These are phyloP conservation scores for Phrynocephalus guinanensis DNA, from an alignment of 2,797 vertebrate genomes.

Conservation along the genomic window DNA sequence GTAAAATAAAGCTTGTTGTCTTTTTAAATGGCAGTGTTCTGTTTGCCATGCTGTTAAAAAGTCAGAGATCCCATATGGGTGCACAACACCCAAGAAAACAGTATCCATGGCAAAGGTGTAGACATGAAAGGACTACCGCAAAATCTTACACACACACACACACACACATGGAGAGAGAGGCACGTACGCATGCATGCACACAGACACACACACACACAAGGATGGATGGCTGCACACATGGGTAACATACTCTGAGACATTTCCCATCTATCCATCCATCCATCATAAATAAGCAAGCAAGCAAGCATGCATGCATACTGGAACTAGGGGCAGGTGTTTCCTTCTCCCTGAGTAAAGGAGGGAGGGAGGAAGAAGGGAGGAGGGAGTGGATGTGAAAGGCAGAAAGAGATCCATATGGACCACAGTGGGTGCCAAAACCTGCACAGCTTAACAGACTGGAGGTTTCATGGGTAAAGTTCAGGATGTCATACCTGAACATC, in stretches of 20 bases:
- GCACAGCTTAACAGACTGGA: neutral
- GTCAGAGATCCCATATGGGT: neutral
- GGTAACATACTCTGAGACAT: too few relatives aligned
- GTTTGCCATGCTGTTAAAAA: neutral
- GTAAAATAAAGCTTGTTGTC: constrained; percentile 8
- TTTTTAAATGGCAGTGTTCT: neutral
- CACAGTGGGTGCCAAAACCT: neutral
- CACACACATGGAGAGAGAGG: neutral
- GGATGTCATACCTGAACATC: neutral
- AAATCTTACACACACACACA: constrained; percentile 23
- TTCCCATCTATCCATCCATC: too few relatives aligned
- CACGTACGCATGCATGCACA: neutral
- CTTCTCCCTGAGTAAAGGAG: too few relatives aligned
- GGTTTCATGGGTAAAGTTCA: neutral
- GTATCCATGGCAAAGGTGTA: too few relatives aligned
- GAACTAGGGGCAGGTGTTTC: too few relatives aligned
- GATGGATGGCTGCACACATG: too few relatives aligned
- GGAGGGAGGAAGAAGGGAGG: too few relatives aligned
- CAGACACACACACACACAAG: neutral
- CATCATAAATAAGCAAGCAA: too few relatives aligned
- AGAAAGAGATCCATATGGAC: too few relatives aligned
- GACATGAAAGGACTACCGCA: constrained; percentile 15
- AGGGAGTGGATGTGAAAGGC: too few relatives aligned
- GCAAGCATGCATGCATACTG: too few relatives aligned
- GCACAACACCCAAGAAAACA: neutral